Conservation (phyloP, 2,888 invertebrate species). For the Oligia latruncula region DNA sequence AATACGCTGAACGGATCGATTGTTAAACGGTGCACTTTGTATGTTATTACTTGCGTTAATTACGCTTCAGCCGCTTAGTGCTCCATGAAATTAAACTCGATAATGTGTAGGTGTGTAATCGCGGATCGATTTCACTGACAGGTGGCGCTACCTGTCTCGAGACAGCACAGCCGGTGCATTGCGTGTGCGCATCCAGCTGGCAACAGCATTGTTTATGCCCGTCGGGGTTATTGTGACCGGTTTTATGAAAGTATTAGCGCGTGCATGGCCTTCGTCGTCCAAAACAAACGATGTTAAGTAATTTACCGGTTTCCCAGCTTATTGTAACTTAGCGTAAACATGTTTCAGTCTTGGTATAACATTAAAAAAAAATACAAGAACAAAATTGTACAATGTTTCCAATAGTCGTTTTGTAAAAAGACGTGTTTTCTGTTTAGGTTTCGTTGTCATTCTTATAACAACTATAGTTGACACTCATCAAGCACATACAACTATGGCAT, state of each 20-base stretch:
- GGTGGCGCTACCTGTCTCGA: slow-evolving; percentile 52
- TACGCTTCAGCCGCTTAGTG: slow-evolving; percentile 20
- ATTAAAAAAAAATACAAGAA: background rate
- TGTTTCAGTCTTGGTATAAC: background rate
- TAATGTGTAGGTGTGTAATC: slow-evolving; percentile 21
- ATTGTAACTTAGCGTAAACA: slow-evolving; percentile 10
- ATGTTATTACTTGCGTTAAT: slow-evolving; percentile 43
- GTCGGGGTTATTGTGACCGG: slow-evolving; percentile 39
- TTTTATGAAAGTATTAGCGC: slow-evolving; percentile 50
- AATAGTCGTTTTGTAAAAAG: background rate
- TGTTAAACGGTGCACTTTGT: slow-evolving; percentile 22
- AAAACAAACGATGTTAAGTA: slow-evolving; percentile 46
- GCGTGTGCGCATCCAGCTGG: slow-evolving; percentile 59
- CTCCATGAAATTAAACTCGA: slow-evolving; percentile 24
- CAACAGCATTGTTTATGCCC: slow-evolving; percentile 35
- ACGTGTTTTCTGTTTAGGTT: background rate
- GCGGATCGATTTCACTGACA: slow-evolving; percentile 46
- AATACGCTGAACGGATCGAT: slow-evolving; percentile 31
- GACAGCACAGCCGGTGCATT: slow-evolving; percentile 37
- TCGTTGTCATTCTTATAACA: background rate
- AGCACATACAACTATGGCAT: background rate
- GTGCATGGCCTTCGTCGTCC: slow-evolving; percentile 47
- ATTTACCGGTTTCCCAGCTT: slow-evolving; percentile 24
- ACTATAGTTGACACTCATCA: background rate
- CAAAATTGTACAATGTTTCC: background rate